Conservation (phyloP, 2,888 invertebrate species). For the Pachydiplax longipennis region DNA sequence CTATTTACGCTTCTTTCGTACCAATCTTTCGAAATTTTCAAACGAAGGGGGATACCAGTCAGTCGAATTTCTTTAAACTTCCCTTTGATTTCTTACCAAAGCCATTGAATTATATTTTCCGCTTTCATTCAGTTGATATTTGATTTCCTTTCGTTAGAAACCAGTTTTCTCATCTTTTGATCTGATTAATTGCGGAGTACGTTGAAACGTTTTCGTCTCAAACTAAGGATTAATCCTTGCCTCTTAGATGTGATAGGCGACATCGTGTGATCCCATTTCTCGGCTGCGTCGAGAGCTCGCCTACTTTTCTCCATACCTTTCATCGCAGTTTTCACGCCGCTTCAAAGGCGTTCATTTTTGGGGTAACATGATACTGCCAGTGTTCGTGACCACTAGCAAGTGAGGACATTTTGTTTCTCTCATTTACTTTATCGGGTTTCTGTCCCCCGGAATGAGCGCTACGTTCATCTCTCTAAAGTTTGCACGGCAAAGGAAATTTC, state of each 20-base stretch:
- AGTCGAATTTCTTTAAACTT: not conserved
- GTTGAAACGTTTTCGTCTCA: not conserved
- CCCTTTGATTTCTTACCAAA: not conserved
- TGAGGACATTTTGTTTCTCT: not conserved
- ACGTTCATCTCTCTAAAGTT: not conserved
- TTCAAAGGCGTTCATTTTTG: not conserved
- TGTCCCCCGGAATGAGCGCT: not conserved
- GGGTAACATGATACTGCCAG: not conserved
- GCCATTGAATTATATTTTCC: not conserved
- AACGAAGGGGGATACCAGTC: not conserved
- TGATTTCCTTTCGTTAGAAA: not conserved
- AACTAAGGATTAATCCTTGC: not conserved
- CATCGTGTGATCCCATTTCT: not conserved
- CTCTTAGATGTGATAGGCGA: not conserved
- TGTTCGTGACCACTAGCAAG: not conserved
- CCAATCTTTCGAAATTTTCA: too few species aligned
- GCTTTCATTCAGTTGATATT: not conserved
- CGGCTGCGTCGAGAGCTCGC: not conserved
- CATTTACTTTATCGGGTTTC: not conserved
- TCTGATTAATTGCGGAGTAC: not conserved
- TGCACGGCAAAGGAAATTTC: not conserved
- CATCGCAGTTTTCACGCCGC: not conserved
- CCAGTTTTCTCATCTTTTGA: not conserved
- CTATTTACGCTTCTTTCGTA: too few species aligned
- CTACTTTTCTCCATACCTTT: not conserved